Evolutionary conservation across 2,113 vertebrate species (phyloP).

Genomic region (Thalassoma bifasciatum): DNA sequence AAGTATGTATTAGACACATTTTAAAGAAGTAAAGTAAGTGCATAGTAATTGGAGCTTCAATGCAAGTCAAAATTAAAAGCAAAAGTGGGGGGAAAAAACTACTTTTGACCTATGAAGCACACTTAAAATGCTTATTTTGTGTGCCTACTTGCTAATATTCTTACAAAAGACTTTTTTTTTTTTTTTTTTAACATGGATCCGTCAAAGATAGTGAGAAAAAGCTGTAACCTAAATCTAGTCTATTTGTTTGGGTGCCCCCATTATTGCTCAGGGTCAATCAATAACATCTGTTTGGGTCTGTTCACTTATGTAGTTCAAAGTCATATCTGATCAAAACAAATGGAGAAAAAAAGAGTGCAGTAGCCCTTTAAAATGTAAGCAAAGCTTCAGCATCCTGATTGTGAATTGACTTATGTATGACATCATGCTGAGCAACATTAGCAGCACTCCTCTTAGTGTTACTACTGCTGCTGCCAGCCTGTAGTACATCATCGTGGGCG

Average conservation of each 20-base stretch:
- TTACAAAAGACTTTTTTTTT: not conserved
- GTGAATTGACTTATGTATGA: not conserved
- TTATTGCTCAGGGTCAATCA: not conserved
- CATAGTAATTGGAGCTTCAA: no score
- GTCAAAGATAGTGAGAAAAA: not conserved
- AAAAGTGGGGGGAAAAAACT: no score
- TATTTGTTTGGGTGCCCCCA: not conserved
- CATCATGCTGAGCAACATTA: not conserved
- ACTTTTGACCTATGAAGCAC: no score
- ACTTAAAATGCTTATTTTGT: no score
- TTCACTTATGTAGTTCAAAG: not conserved
- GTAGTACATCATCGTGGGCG: not conserved
- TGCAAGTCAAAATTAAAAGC: no score
- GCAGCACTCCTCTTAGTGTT: not conserved
- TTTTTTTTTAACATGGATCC: not conserved
- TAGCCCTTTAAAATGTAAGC: not conserved
- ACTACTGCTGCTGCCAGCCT: constrained; percentile 2
- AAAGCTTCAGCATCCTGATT: not conserved
- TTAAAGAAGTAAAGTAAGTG: no score
- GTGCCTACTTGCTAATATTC: no score
- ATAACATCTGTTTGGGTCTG: not conserved
- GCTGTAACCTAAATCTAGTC: not conserved
- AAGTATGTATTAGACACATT: no score
- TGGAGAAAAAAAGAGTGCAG: not conserved
- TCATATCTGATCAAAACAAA: not conserved